Evolutionary conservation across 2,113 vertebrate genomes (phyloP).

Genomic region (Mustela nigripes): DNA sequence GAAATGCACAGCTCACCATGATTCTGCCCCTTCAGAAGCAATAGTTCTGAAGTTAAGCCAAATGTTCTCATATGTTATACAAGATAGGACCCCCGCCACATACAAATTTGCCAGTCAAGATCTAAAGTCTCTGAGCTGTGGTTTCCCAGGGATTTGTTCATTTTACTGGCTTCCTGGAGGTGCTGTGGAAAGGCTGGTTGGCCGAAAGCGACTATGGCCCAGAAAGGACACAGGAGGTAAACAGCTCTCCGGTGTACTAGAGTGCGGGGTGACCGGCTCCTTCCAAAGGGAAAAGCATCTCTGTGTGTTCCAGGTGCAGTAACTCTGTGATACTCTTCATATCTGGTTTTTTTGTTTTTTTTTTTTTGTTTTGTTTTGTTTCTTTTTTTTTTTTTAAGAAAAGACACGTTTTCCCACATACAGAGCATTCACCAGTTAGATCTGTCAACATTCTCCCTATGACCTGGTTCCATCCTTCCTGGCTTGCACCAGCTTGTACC

Average conservation of each 20-base stretch:
- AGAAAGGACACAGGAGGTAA: background rate
- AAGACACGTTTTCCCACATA: background rate
- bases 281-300: background rate
- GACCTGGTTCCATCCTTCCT: background rate
- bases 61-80: background rate
- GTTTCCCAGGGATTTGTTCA: background rate
- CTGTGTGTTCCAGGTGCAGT: background rate
- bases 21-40: background rate
- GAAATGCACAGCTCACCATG: background rate
- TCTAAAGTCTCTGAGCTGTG: background rate
- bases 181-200: background rate
- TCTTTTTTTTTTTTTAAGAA: slow-evolving; percentile 41
- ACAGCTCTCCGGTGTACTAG: background rate
- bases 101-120: background rate
- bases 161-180: background rate
- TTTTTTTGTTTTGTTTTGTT: slow-evolving; percentile 67
- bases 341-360: slow-evolving; percentile 66
- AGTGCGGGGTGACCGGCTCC: background rate
- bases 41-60: background rate
- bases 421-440: background rate
- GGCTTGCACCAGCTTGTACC: background rate
- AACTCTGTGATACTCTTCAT: slow-evolving; percentile 60
- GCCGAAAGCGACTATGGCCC: background rate
- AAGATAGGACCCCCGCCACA: background rate
- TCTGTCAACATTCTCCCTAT: background rate